These are phyloP conservation scores for Anagyrus pseudococci DNA, from an alignment of 2,888 invertebrate genomes.

Conservation along the genomic window DNA sequence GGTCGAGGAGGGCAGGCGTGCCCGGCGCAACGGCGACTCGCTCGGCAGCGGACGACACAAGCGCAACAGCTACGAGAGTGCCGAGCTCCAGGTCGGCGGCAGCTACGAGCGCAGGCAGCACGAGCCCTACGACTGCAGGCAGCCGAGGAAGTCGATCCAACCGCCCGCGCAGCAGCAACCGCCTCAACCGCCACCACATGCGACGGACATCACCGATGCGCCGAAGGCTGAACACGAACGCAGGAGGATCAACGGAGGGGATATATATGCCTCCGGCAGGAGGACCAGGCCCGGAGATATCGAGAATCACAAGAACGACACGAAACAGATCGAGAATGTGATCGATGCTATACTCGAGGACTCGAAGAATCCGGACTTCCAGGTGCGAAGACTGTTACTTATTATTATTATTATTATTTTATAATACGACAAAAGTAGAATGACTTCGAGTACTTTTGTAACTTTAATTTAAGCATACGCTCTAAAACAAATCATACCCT, in stretches of 20 bases:
- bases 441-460: too few species aligned
- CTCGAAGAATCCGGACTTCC: slow-evolving; percentile 61
- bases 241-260: slow-evolving; percentile 47
- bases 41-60: slow-evolving; percentile 37
- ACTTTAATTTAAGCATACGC: too few species aligned
- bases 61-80: slow-evolving; percentile 53
- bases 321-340: slow-evolving; percentile 61
- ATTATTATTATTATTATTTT: too few species aligned
- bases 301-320: slow-evolving; percentile 61
- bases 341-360: slow-evolving; percentile 60
- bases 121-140: slow-evolving; percentile 42
- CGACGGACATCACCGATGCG: slow-evolving; percentile 26
- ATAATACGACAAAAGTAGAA: too few species aligned
- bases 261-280: slow-evolving; percentile 51
- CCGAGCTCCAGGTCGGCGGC: too few species aligned
- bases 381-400: too few species aligned
- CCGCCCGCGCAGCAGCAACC: slow-evolving; percentile 48
- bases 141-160: slow-evolving; percentile 20
- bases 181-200: slow-evolving; percentile 39
- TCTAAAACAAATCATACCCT: too few species aligned
- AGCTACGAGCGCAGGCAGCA: slow-evolving; percentile 35
- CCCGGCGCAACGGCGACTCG: neutral
- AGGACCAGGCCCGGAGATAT: slow-evolving; percentile 59
- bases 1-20: slow-evolving; percentile 26
- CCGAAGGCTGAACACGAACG: slow-evolving; percentile 47